Conservation (phyloP, 2,113 vertebrate genomes). For the Tachuris rubrigastra region DNA sequence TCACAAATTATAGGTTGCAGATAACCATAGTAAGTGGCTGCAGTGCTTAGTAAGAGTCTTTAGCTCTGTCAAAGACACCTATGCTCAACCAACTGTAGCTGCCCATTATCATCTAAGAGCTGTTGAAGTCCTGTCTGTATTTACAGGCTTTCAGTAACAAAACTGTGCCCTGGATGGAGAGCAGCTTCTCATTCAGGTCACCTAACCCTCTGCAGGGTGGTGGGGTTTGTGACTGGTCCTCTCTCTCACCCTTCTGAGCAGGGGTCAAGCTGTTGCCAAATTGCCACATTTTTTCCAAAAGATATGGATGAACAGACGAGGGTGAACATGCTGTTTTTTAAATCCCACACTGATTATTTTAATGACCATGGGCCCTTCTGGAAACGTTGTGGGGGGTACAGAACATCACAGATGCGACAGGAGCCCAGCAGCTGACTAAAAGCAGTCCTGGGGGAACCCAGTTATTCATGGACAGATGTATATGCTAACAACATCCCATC, state of each 20-base stretch:
- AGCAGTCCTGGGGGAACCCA: not conserved
- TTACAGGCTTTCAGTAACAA: not conserved
- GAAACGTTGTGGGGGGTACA: not conserved
- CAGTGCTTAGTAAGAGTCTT: not conserved
- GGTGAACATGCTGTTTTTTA: not conserved
- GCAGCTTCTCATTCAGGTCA: not conserved
- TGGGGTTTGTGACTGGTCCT: not conserved
- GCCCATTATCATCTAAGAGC: not conserved
- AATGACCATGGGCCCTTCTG: not conserved
- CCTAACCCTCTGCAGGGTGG: not conserved
- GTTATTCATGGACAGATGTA: not conserved
- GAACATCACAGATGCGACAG: not conserved
- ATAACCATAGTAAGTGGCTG: not conserved
- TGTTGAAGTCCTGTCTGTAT: not conserved
- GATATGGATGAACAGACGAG: not conserved
- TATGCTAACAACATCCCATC: not conserved
- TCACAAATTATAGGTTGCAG: not conserved
- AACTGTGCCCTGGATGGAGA: not conserved
- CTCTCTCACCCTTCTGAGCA: not conserved
- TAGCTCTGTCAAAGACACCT: not conserved
- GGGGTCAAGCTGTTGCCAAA: not conserved
- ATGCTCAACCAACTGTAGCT: not conserved
- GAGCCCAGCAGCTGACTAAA: not conserved
- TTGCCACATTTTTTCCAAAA: not conserved
- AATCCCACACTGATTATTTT: not conserved